phyloP scores from a whole-genome alignment of 2,797 vertebrate species.

The Tarsius wallacei region DNA sequence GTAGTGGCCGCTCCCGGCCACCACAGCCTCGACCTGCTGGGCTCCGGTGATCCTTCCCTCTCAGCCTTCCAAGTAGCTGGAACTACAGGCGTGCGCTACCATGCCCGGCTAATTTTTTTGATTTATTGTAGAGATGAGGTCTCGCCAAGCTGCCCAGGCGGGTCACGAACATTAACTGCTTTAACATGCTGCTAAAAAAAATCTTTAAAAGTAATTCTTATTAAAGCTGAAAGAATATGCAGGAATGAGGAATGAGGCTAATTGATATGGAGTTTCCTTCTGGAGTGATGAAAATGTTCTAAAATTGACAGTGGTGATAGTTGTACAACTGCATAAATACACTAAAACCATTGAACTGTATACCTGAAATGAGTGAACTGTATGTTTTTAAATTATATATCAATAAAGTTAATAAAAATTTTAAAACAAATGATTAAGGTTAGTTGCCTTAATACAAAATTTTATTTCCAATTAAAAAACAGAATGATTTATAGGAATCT shows the following conservation, averaged over 20 bases:
- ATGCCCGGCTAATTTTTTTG: too few relatives aligned
- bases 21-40: too few relatives aligned
- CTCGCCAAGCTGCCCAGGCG: too few relatives aligned
- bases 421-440: neutral
- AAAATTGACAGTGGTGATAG: neutral
- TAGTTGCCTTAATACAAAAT: conserved; percentile 31
- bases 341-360: neutral
- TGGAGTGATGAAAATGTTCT: conserved; percentile 25
- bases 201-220: neutral
- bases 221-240: neutral
- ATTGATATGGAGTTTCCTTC: neutral
- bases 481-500: conserved; percentile 5
- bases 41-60: too few relatives aligned
- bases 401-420: neutral
- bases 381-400: conserved; percentile 19
- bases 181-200: conserved; percentile 1
- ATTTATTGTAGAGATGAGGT: too few relatives aligned
- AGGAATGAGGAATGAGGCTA: neutral
- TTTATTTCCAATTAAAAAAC: conserved; percentile 32
- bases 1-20: too few relatives aligned
- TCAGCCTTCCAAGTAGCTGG: too few relatives aligned
- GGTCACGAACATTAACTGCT: neutral
- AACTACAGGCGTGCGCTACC: too few relatives aligned
- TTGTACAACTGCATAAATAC: neutral
- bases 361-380: neutral